A percentile compares a stretch with the other conserved stretches of the same genome.
Conservation (phyloP, 2,888 invertebrate genomes). For the Melanostoma mellinum region DNA sequence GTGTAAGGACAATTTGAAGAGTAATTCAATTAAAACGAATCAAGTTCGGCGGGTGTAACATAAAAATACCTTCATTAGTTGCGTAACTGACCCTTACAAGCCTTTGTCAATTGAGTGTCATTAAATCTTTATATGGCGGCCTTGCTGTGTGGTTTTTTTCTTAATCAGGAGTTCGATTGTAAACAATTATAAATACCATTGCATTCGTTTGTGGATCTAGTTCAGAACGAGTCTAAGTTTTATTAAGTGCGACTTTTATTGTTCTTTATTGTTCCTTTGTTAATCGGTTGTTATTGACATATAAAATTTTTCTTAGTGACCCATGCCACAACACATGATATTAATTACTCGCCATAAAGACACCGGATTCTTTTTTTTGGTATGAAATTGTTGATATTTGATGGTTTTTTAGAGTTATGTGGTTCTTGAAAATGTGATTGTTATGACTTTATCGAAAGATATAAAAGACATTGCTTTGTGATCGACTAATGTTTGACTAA, state of each 20-base stretch:
- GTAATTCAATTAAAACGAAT: too few species aligned
- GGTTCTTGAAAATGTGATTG: too few species aligned
- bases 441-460: too few species aligned
- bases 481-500: too few species aligned
- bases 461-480: too few species aligned
- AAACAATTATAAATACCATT: slow-evolving; percentile 42
- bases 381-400: too few species aligned
- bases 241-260: slow-evolving; percentile 14
- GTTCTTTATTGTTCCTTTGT: slow-evolving; percentile 8
- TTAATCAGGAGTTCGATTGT: slow-evolving; percentile 62
- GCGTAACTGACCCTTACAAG: slow-evolving; percentile 38
- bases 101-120: slow-evolving; percentile 56
- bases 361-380: too few species aligned
- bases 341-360: too few species aligned
- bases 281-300: not conserved
- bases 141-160: slow-evolving; percentile 4
- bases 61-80: slow-evolving; percentile 7
- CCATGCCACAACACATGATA: too few species aligned
- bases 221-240: not conserved
- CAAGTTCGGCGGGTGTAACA: not conserved
- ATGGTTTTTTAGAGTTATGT: too few species aligned
- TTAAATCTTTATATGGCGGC: slow-evolving; percentile 55
- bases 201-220: slow-evolving; percentile 5
- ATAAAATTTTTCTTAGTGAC: too few species aligned
- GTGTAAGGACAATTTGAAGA: too few species aligned